Conservation (phyloP, 2,113 vertebrate genomes). For the Myocastor coypus region DNA sequence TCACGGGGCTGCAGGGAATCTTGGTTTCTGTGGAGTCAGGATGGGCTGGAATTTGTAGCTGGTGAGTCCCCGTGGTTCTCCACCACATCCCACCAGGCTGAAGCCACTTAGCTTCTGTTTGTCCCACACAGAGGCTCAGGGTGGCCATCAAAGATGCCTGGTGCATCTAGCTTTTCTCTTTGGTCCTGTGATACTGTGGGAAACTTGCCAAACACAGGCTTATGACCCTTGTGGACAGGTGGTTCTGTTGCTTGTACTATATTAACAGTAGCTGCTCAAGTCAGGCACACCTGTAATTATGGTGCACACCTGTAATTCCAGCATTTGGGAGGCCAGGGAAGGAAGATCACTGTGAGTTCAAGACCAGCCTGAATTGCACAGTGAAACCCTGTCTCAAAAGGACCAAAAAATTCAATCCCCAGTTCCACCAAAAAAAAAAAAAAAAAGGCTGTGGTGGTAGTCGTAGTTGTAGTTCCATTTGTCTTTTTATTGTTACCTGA, state of each 20-base stretch:
- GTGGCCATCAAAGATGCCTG: background rate
- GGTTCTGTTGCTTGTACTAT: too few relatives aligned
- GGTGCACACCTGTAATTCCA: too few relatives aligned
- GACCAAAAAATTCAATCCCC: too few relatives aligned
- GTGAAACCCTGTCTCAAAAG: too few relatives aligned
- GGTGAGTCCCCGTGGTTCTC: background rate
- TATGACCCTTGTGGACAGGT: background rate
- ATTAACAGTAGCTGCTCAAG: background rate
- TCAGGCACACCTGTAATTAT: too few relatives aligned
- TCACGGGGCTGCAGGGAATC: background rate
- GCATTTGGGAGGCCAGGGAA: too few relatives aligned
- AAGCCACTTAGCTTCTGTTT: background rate
- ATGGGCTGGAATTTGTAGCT: background rate
- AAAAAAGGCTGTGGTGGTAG: background rate
- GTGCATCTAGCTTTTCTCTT: background rate
- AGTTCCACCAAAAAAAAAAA: too few relatives aligned
- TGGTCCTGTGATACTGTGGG: background rate
- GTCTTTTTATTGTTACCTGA: background rate
- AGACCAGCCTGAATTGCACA: too few relatives aligned
- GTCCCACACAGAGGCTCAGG: background rate
- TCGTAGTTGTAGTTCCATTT: constrained; percentile 15
- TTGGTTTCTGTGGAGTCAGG: background rate
- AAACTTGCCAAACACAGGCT: background rate
- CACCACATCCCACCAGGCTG: background rate
- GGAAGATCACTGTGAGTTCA: too few relatives aligned